Conservation (phyloP, 2,888 invertebrate genomes). For the Netelia inedita region DNA sequence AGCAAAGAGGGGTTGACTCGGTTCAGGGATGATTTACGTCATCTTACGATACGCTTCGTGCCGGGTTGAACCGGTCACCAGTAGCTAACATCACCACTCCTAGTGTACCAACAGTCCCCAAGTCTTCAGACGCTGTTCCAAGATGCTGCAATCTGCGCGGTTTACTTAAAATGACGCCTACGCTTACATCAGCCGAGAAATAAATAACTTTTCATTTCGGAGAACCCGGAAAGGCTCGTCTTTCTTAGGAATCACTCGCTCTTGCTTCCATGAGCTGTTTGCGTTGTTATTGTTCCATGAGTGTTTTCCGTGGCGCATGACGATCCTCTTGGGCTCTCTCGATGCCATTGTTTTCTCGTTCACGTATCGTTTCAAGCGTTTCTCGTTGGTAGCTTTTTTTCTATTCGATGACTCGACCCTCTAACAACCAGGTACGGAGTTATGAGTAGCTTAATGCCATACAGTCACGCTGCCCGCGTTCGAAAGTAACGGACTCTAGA, state of each 20-base stretch:
- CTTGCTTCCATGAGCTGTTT: slow-evolving; percentile 27
- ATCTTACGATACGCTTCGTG: slow-evolving; percentile 81
- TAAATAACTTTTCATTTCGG: slow-evolving; percentile 33
- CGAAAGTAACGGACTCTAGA: slow-evolving; percentile 9
- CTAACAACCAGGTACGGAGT: slow-evolving; percentile 42
- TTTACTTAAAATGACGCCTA: neutral
- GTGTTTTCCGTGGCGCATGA: neutral
- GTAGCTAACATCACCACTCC: slow-evolving; percentile 55
- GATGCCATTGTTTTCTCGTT: slow-evolving; percentile 64
- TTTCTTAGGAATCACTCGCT: slow-evolving; percentile 18
- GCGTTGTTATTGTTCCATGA: neutral
- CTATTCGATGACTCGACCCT: slow-evolving; percentile 63
- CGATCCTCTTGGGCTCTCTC: neutral
- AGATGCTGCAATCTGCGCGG: slow-evolving; percentile 29
- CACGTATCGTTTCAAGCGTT: slow-evolving; percentile 16
- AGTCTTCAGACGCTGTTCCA: slow-evolving; percentile 41
- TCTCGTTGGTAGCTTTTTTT: slow-evolving; percentile 10
- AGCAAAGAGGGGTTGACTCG: slow-evolving; percentile 74
- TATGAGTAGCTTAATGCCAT: slow-evolving; percentile 18
- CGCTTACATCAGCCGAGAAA: slow-evolving; percentile 52
- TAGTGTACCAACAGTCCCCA: neutral
- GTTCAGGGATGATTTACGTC: slow-evolving; percentile 83
- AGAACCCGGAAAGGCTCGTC: neutral
- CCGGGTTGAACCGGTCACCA: slow-evolving; percentile 79
- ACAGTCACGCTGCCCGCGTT: slow-evolving; percentile 2